A percentile compares a stretch with the other conserved stretches of the same genome.
Evolutionary conservation across 2,113 vertebrate species (phyloP).

Genomic region (Paramisgurnus dabryanus): DNA sequence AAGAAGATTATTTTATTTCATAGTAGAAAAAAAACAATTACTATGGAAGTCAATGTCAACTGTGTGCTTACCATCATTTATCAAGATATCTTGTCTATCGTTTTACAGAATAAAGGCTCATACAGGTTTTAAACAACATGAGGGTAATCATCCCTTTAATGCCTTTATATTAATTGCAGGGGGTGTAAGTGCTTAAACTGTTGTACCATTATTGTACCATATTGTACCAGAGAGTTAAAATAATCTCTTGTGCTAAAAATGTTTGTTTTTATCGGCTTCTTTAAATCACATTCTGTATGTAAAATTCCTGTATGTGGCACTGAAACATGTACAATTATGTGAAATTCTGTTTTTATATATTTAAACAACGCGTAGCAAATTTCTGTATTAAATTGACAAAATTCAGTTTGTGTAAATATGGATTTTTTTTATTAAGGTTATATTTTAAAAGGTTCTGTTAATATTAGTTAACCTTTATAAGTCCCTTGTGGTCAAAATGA

Average conservation of each 20-base stretch:
- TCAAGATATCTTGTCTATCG: too few species aligned
- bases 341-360: slow-evolving; percentile 20
- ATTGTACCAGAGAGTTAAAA: background rate
- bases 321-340: slow-evolving; percentile 19
- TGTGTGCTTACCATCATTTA: too few species aligned
- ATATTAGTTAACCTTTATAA: too few species aligned
- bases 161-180: background rate
- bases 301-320: slow-evolving; percentile 19
- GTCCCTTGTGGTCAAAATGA: too few species aligned
- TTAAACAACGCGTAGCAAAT: slow-evolving; percentile 37
- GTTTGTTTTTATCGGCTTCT: background rate
- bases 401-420: background rate
- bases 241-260: slow-evolving; percentile 12
- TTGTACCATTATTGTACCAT: slow-evolving; percentile 24
- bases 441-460: too few species aligned
- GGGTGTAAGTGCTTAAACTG: too few species aligned
- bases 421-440: background rate
- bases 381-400: slow-evolving; percentile 16
- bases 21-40: too few species aligned
- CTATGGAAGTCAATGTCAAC: too few species aligned
- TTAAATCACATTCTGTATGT: slow-evolving; percentile 22
- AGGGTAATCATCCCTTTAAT: background rate
- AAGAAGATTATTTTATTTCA: too few species aligned
- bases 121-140: too few species aligned
- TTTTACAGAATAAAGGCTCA: too few species aligned